Conservation (phyloP, 2,797 vertebrate genomes). For the Protosalanx chinensis region DNA sequence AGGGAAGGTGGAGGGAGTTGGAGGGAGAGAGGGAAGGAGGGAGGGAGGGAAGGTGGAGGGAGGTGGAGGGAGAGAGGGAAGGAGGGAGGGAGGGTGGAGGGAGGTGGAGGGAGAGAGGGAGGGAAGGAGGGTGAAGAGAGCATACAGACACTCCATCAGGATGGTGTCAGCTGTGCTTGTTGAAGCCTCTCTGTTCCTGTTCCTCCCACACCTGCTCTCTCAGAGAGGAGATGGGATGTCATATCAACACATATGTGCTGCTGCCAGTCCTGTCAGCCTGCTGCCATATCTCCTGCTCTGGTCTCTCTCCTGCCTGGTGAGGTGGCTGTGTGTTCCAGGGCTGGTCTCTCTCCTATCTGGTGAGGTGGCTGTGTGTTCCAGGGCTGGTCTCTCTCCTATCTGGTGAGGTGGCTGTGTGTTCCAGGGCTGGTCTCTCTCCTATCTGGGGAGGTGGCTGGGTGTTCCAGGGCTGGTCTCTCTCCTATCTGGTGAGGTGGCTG, state of each 20-base stretch:
- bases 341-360: too few relatives aligned
- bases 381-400: too few relatives aligned
- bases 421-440: too few relatives aligned
- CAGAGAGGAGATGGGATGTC: not conserved
- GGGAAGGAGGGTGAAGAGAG: constrained; percentile 5
- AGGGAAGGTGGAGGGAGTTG: not conserved
- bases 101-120: constrained; percentile 1
- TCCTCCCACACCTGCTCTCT: not conserved
- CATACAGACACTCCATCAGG: not conserved
- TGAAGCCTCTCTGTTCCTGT: not conserved
- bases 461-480: too few relatives aligned
- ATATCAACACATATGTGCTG: constrained; percentile 40
- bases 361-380: too few relatives aligned
- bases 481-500: too few relatives aligned
- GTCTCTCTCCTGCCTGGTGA: too few relatives aligned
- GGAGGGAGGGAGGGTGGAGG: constrained; percentile 15
- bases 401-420: too few relatives aligned
- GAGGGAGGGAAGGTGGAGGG: too few relatives aligned
- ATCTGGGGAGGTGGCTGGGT: too few relatives aligned
- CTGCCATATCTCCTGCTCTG: constrained; percentile 40
- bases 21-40: too few relatives aligned
- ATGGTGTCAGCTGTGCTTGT: constrained; percentile 9
- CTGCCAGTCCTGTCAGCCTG: constrained; percentile 40
- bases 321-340: too few relatives aligned
- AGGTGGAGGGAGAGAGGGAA: not conserved